phyloP scores from a whole-genome alignment of 2,797 vertebrate genomes.

The Sternarchorhynchus goeldii region DNA sequence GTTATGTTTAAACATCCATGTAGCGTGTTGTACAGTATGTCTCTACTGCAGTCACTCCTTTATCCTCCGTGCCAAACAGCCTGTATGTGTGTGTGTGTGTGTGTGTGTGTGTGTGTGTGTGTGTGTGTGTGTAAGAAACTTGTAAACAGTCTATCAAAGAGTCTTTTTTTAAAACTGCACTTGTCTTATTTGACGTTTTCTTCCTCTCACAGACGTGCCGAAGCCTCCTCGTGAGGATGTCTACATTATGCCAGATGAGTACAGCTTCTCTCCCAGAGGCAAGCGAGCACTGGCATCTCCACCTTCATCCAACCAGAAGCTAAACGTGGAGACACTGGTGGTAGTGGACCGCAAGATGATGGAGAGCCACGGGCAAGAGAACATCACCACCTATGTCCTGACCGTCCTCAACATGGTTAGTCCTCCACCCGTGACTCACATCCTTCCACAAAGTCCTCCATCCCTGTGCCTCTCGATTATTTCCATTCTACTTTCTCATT shows the following conservation, averaged over 20 bases:
- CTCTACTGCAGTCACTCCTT: too few relatives aligned
- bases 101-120: too few relatives aligned
- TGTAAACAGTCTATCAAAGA: not conserved
- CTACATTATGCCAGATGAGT: slow-evolving; percentile 83
- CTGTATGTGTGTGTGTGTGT: too few relatives aligned
- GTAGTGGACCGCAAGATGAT: slow-evolving; percentile 90
- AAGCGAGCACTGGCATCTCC: slow-evolving; percentile 76
- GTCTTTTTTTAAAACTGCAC: not conserved
- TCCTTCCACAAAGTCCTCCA: not conserved
- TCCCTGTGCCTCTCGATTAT: not conserved
- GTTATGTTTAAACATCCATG: not conserved
- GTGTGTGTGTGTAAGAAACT: too few relatives aligned
- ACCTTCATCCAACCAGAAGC: slow-evolving; percentile 68
- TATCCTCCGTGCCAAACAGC: not conserved
- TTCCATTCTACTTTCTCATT: too few relatives aligned
- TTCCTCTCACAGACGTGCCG: slow-evolving; percentile 78
- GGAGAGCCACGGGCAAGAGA: slow-evolving; percentile 86
- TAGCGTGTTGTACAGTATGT: not conserved
- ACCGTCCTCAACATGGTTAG: slow-evolving; percentile 91
- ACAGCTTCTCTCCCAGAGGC: slow-evolving; percentile 68
- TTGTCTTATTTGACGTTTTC: not conserved
- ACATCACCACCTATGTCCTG: slow-evolving; percentile 89
- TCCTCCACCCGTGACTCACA: not conserved
- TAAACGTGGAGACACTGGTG: slow-evolving; percentile 89
- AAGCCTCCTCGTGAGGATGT: slow-evolving; percentile 77